These are phyloP conservation scores for Actenoides hombroni DNA, from an alignment of 2,113 vertebrate genomes.

Conservation along the genomic window DNA sequence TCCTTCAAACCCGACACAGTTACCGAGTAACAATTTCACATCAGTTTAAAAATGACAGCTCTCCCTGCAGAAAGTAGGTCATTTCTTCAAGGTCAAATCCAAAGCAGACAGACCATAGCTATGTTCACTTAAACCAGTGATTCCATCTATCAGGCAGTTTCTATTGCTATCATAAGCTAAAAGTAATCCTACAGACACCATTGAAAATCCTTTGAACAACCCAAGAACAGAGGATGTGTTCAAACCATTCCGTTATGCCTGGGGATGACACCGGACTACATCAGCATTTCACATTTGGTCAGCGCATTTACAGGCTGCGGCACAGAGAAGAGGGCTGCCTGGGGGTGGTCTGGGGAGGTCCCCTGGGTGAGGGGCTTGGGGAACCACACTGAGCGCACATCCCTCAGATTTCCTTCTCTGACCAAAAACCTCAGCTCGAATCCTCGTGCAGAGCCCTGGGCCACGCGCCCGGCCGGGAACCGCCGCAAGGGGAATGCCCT, in stretches of 20 bases:
- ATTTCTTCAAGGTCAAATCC: background rate
- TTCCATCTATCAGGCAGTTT: background rate
- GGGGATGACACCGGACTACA: background rate
- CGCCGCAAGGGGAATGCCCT: background rate
- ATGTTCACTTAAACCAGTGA: background rate
- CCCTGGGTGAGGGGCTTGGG: background rate
- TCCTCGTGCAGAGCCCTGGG: background rate
- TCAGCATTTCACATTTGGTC: fast-evolving
- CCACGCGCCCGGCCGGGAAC: fast-evolving
- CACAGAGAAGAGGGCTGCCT: background rate
- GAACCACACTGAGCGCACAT: background rate
- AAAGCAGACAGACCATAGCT: background rate
- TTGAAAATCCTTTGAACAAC: background rate
- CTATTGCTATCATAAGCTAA: background rate
- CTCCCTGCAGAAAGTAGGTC: background rate
- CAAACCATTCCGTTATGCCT: background rate
- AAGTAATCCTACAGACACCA: background rate
- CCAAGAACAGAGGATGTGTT: background rate
- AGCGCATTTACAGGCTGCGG: fast-evolving
- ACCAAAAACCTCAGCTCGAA: background rate
- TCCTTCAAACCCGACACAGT: background rate
- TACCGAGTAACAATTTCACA: background rate
- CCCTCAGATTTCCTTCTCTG: background rate
- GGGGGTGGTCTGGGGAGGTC: background rate
- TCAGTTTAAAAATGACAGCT: slow-evolving; percentile 2